Evolutionary conservation across 2,113 vertebrate species (phyloP).

Genomic region (Scomber japonicus): DNA sequence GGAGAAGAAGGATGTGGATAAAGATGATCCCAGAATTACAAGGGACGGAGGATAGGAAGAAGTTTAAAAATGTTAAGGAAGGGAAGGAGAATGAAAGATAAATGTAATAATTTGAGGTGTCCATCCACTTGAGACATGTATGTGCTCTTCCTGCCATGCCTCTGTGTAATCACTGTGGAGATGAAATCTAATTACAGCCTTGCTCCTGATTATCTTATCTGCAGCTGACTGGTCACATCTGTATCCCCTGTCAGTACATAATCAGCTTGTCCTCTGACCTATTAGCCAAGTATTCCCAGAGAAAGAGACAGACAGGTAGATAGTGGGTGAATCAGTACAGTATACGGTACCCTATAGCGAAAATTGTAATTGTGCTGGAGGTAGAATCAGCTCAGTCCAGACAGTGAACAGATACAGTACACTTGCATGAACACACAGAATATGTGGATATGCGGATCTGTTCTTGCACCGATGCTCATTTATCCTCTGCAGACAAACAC

Average conservation of each 20-base stretch:
- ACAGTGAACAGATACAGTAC: neutral
- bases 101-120: constrained; percentile 13
- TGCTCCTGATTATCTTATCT: constrained; percentile 33
- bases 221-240: constrained; percentile 20
- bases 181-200: constrained; percentile 40
- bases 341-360: neutral
- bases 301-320: constrained; percentile 9
- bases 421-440: neutral
- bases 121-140: neutral
- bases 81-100: neutral
- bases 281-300: constrained; percentile 2
- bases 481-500: constrained; percentile 24
- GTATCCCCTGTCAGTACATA: constrained; percentile 6
- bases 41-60: constrained; percentile 3
- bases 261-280: constrained; percentile 26
- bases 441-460: too few relatives aligned
- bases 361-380: neutral
- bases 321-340: neutral
- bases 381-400: neutral
- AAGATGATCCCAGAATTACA: constrained; percentile 15
- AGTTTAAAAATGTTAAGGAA: neutral
- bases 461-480: neutral
- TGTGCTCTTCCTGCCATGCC: neutral
- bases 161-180: constrained; percentile 23
- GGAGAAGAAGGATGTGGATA: neutral